These are phyloP conservation scores for Aricia artaxerxes DNA, from an alignment of 2,888 invertebrate genomes.

Conservation along the genomic window DNA sequence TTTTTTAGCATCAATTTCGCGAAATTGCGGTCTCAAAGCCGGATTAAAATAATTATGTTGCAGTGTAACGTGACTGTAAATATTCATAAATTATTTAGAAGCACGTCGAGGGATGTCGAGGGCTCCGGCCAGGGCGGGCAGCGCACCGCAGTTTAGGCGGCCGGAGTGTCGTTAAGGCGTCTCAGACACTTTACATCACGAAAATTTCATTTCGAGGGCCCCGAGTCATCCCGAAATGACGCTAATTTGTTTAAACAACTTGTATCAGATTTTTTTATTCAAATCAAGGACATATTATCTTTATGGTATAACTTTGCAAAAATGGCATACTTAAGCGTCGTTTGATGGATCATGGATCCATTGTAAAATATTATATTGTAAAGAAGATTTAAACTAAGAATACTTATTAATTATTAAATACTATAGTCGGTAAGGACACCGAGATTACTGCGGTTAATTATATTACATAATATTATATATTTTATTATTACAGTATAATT, in stretches of 20 bases:
- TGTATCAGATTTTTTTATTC: slow-evolving; percentile 46
- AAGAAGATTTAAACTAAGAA: neutral
- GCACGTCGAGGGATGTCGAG: slow-evolving; percentile 51
- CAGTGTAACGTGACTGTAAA: slow-evolving; percentile 70
- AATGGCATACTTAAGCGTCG: neutral
- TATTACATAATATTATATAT: too few relatives aligned
- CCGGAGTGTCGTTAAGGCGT: slow-evolving; percentile 58
- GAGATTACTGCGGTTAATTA: too few relatives aligned
- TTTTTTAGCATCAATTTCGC: slow-evolving; percentile 64
- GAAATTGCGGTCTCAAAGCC: slow-evolving; percentile 64
- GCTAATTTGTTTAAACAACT: slow-evolving; percentile 59
- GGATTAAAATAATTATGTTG: slow-evolving; percentile 74
- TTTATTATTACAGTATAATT: too few relatives aligned
- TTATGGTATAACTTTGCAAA: slow-evolving; percentile 1
- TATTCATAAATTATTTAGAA: slow-evolving; percentile 76
- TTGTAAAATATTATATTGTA: neutral
- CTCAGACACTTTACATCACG: slow-evolving; percentile 65
- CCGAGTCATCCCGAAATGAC: slow-evolving; percentile 58
- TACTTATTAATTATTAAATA: too few relatives aligned
- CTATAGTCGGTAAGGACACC: too few relatives aligned
- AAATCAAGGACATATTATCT: neutral
- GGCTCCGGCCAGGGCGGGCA: slow-evolving; percentile 52
- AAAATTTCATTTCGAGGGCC: slow-evolving; percentile 68
- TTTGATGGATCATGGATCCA: neutral
- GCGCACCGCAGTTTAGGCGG: slow-evolving; percentile 52